Evolutionary conservation across 2,113 vertebrate species (phyloP).

Genomic region (Rhinopomastus cyanomelas): DNA sequence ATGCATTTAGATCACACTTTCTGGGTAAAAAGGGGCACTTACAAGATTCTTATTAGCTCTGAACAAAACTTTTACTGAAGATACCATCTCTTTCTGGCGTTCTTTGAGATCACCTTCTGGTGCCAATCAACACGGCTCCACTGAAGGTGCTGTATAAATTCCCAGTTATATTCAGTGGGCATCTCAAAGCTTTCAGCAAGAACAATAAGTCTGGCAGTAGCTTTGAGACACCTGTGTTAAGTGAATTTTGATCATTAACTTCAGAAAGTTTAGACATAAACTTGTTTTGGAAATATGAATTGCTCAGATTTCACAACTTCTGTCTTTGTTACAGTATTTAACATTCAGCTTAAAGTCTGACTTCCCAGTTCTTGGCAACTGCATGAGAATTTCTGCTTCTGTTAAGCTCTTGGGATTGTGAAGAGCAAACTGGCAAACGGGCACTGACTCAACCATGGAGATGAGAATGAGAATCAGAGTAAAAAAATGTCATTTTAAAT

Average conservation of each 20-base stretch:
- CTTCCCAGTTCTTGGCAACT: background rate
- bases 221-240: background rate
- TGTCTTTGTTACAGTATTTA: background rate
- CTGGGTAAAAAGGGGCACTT: background rate
- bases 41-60: background rate
- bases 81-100: background rate
- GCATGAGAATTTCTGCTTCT: background rate
- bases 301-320: background rate
- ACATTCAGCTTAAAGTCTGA: background rate
- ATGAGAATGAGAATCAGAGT: background rate
- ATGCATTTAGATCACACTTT: background rate
- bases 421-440: background rate
- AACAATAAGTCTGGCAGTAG: background rate
- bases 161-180: background rate
- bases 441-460: background rate
- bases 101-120: background rate
- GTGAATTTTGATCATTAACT: background rate
- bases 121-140: background rate
- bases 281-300: background rate
- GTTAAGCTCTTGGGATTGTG: background rate
- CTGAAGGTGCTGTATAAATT: background rate
- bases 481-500: constrained; percentile 3
- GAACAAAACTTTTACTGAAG: background rate
- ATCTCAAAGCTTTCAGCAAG: background rate
- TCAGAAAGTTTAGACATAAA: background rate